Conservation (phyloP, 2,797 vertebrate species). For the Poliocrania exsul region DNA sequence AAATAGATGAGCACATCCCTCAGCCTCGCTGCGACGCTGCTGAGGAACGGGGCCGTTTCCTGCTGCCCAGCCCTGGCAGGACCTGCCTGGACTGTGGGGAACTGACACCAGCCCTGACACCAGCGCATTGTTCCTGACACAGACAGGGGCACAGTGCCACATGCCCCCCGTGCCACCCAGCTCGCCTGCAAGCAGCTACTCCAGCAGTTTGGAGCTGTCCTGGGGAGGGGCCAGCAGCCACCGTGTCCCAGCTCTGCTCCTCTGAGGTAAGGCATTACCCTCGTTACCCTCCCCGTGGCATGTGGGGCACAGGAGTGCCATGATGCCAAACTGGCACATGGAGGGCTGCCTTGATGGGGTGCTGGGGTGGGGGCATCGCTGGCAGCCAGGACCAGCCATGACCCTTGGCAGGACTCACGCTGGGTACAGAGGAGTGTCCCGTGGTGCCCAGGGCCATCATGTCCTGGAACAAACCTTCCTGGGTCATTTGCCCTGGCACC, state of each 20-base stretch:
- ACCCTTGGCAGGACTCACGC: fast-evolving
- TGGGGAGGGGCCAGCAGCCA: background rate
- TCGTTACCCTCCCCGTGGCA: background rate
- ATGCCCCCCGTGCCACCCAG: fast-evolving
- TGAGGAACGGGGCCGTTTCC: background rate
- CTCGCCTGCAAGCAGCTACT: background rate
- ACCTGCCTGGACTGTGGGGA: fast-evolving
- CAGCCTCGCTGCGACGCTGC: fast-evolving
- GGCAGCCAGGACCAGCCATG: background rate
- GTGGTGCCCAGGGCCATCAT: background rate
- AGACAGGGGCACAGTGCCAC: background rate
- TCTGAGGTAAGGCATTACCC: background rate
- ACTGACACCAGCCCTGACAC: background rate
- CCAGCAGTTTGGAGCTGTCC: background rate
- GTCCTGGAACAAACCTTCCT: background rate
- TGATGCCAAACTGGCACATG: fast-evolving
- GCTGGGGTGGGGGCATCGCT: fast-evolving
- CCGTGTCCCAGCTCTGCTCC: background rate
- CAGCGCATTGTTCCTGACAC: fast-evolving
- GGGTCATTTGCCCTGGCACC: background rate
- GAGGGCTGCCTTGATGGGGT: background rate
- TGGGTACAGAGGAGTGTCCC: background rate
- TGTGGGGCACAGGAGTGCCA: background rate
- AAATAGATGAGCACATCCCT: background rate
- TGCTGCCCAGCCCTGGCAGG: background rate